Base-by-base conservation (phyloP, 2,113 vertebrate genomes). In the Apistogramma diplotaenia region DNA sequence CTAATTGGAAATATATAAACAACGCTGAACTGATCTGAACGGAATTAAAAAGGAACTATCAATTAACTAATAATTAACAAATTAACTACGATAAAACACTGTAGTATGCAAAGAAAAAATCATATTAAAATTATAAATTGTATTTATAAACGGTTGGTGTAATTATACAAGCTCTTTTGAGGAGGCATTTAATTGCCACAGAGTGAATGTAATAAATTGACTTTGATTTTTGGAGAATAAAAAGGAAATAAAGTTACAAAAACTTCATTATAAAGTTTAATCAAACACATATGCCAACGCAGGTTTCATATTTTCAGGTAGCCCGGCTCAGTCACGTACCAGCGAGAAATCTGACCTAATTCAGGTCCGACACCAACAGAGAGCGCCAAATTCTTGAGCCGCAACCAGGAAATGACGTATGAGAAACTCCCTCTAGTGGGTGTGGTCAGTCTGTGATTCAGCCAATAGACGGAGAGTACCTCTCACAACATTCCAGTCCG, bases 401-500 rank as follows among this genome's bases (percentile, higher is more conserved):
- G 16, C 65, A 70, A 51, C 25, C 5, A 12, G 89, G 87, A 89
- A 70, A 19, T 91, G 89, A 88, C 83, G 81, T 65, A 3, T 1
- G 1, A 27, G 9, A 46, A 55, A 1, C 19, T 21, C 5, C n/a
- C 8, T 2, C 4, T 15, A 1, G 7, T 46, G 58, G 82, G 87
- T 49, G 85, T 46, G 12, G 0, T 1, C 15, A 5, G 0, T 1
- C 2, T 5, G 1, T 18, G 21, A 86, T 73, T 8, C 55, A 87
- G 67, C 93, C 93, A 93, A 92, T 92, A 1, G 73, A 1, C 37
- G 43, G 4, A 29, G n/a, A 81, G 78, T 4, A 79, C 3, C 51
- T 79, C 19, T 78, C 74, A 89, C 87, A 91, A 89, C 86, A 85
- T 91, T 93, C 88, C 82, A 56, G 19, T 70, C 58, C 11, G 35